Conservation (phyloP, 2,888 invertebrate genomes). For the Ypsolopha sequella region DNA sequence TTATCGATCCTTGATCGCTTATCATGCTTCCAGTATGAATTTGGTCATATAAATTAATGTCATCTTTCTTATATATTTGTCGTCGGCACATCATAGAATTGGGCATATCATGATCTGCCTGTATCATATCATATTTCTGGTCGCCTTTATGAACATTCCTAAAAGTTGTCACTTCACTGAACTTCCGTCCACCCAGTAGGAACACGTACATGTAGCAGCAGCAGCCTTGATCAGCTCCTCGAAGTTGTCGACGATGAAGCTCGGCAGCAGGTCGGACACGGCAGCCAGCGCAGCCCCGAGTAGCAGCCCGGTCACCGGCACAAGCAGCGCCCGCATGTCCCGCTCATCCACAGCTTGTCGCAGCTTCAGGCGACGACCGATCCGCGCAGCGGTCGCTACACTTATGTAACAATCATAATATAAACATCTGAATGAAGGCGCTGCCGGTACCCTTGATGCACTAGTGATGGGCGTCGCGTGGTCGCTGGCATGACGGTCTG, state of each 20-base stretch:
- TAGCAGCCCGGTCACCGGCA: background rate
- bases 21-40: too few species aligned
- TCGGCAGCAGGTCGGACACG: slow-evolving; percentile 24
- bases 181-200: background rate
- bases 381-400: background rate
- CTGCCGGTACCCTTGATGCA: background rate
- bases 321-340: slow-evolving; percentile 4
- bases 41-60: too few species aligned
- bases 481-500: background rate
- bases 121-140: too few species aligned
- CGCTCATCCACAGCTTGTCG: background rate
- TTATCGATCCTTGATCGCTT: too few species aligned
- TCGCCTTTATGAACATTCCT: too few species aligned
- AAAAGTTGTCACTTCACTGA: too few species aligned
- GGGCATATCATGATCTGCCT: too few species aligned
- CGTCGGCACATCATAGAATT: too few species aligned
- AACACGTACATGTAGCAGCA: slow-evolving; percentile 30
- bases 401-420: background rate
- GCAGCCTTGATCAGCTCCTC: slow-evolving; percentile 32
- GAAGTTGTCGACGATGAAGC: slow-evolving; percentile 23
- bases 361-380: background rate
- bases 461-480: background rate
- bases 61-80: too few species aligned
- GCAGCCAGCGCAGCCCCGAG: slow-evolving; percentile 12
- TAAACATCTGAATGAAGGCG: background rate